Conservation (phyloP, 2,888 invertebrate genomes). For the Meandrusa payeni region DNA sequence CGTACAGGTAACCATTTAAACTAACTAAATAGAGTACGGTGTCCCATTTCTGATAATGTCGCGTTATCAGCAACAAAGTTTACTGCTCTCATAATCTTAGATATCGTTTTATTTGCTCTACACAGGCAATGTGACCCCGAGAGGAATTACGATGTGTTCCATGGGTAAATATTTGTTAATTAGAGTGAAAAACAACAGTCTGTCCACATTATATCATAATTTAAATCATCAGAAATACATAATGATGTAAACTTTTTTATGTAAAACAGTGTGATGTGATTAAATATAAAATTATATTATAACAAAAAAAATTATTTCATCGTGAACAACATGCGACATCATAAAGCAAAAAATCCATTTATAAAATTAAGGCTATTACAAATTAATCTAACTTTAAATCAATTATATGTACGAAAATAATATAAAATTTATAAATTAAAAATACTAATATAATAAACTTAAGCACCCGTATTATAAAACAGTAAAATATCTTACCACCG, state of each 20-base stretch:
- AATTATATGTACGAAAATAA: too few relatives aligned
- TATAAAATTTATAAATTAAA: too few relatives aligned
- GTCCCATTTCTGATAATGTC: slow-evolving; percentile 46
- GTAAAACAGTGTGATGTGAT: too few relatives aligned
- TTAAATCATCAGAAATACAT: slow-evolving; percentile 5
- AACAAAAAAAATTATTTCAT: too few relatives aligned
- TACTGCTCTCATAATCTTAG: slow-evolving; percentile 58
- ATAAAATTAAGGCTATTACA: too few relatives aligned
- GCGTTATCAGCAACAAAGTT: slow-evolving; percentile 45
- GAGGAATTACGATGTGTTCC: slow-evolving; percentile 38
- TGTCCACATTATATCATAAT: neutral
- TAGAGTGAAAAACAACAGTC: slow-evolving; percentile 25
- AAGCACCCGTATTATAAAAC: slow-evolving; percentile 21
- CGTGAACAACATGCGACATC: too few relatives aligned
- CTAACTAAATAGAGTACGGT: slow-evolving; percentile 45
- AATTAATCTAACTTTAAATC: too few relatives aligned
- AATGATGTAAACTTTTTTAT: too few relatives aligned
- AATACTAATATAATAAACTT: neutral
- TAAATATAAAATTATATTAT: too few relatives aligned
- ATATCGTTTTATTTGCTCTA: slow-evolving; percentile 56
- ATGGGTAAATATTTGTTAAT: slow-evolving; percentile 37
- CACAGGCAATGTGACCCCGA: slow-evolving; percentile 48
- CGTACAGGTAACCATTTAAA: slow-evolving; percentile 35
- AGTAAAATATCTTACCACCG: slow-evolving; percentile 51
- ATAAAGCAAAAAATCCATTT: too few relatives aligned